Conservation (phyloP, 1,140 invertebrate genomes). For the Drosophila quadrilineata region DNA sequence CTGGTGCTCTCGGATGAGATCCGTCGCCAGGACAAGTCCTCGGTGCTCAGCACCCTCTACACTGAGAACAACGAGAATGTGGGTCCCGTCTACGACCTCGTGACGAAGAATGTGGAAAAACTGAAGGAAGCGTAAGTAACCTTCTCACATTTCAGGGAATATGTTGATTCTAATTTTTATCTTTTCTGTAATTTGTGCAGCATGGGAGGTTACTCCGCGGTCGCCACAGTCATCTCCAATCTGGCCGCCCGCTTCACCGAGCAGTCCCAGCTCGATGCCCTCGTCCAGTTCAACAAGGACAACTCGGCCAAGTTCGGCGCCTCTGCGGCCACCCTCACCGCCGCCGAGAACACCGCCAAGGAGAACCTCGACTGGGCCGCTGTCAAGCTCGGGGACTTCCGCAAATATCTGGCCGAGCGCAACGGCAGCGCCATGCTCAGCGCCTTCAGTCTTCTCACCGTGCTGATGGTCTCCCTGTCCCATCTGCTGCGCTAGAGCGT, state of each 20-base stretch:
- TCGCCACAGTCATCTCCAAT: slow-evolving; percentile 81
- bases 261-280: slow-evolving; percentile 71
- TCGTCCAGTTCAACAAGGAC: slow-evolving; percentile 52
- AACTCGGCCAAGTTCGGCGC: slow-evolving; percentile 52
- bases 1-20: slow-evolving; percentile 71
- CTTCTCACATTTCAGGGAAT: neutral
- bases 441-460: slow-evolving; percentile 51
- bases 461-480: slow-evolving; percentile 55
- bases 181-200: slow-evolving; percentile 36
- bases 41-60: slow-evolving; percentile 81
- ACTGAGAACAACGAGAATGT: slow-evolving; percentile 81
- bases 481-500: slow-evolving; percentile 52
- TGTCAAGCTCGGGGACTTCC: slow-evolving; percentile 45
- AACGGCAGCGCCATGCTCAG: slow-evolving; percentile 48
- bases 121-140: slow-evolving; percentile 82
- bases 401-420: slow-evolving; percentile 43
- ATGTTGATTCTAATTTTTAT: slow-evolving; percentile 21
- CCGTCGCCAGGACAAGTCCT: slow-evolving; percentile 78
- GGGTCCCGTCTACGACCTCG: slow-evolving; percentile 81
- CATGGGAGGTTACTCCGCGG: slow-evolving; percentile 79
- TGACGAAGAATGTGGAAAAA: slow-evolving; percentile 68
- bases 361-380: slow-evolving; percentile 60
- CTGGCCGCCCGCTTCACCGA: slow-evolving; percentile 82
- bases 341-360: slow-evolving; percentile 41
- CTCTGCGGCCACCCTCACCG: slow-evolving; percentile 39